These are phyloP conservation scores for Bembecia ichneumoniformis DNA, from an alignment of 2,888 invertebrate species.

Conservation along the genomic window DNA sequence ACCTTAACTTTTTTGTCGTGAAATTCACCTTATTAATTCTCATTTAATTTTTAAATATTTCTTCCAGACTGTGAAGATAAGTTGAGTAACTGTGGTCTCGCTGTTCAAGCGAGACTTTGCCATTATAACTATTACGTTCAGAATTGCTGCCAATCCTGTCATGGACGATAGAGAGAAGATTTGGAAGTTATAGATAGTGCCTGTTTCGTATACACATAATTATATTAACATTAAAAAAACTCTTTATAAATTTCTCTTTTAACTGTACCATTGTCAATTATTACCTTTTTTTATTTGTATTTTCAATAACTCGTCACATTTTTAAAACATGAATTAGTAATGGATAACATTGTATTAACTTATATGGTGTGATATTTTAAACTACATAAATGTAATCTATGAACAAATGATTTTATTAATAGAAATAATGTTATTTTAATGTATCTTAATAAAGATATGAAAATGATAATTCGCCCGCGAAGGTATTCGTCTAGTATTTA, in stretches of 20 bases:
- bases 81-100: slow-evolving; percentile 83
- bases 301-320: not conserved
- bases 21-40: not conserved
- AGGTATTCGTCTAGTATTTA: not conserved
- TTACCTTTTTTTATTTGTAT: not conserved
- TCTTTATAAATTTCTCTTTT: no score
- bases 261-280: not conserved
- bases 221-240: no score
- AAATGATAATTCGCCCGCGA: no score
- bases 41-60: slow-evolving; percentile 1
- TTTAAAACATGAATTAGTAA: no score
- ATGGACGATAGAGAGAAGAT: slow-evolving; percentile 15
- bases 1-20: not conserved
- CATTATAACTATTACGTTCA: slow-evolving; percentile 87
- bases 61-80: slow-evolving; percentile 77
- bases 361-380: not conserved
- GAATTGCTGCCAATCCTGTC: slow-evolving; percentile 86
- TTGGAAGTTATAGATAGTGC: no score
- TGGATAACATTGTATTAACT: not conserved
- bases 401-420: no score
- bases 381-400: no score
- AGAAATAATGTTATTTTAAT: not conserved
- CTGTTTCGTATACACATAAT: no score
- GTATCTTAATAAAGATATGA: not conserved
- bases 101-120: slow-evolving; percentile 88